These are phyloP conservation scores for Hemicordylus capensis DNA, from an alignment of 2,113 vertebrate genomes.

Conservation along the genomic window DNA sequence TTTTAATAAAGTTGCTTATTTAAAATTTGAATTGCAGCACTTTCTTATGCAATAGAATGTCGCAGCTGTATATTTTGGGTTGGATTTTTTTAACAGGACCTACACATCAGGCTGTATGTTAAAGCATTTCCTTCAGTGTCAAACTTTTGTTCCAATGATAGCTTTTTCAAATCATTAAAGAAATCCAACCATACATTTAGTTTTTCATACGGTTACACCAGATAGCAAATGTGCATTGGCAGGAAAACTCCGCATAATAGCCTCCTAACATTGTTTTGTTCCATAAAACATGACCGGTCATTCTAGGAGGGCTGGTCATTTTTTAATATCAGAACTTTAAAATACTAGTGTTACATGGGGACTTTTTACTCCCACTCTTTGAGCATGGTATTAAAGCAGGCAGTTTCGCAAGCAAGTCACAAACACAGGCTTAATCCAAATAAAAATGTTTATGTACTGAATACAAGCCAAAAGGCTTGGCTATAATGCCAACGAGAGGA, in stretches of 20 bases:
- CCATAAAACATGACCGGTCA: constrained; percentile 50
- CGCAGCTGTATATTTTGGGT: constrained; percentile 72
- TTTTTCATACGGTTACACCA: constrained; percentile 65
- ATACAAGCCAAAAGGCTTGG: no score
- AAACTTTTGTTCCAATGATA: constrained; percentile 65
- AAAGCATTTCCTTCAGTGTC: constrained; percentile 65
- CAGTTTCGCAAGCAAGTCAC: no score
- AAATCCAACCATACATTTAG: constrained; percentile 68
- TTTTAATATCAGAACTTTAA: neutral
- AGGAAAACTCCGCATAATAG: constrained; percentile 65
- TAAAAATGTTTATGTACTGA: no score
- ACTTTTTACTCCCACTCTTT: no score
- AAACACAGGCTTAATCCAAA: no score
- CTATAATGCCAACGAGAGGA: no score
- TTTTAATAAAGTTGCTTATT: constrained; percentile 79
- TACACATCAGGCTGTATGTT: constrained; percentile 58
- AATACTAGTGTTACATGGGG: no score
- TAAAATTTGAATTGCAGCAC: constrained; percentile 73
- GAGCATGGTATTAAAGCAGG: no score
- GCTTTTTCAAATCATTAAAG: constrained; percentile 67
- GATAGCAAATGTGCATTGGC: constrained; percentile 76
- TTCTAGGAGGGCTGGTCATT: constrained; percentile 8
- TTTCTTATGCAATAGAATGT: constrained; percentile 79
- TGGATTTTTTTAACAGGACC: constrained; percentile 64
- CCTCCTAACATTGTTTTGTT: constrained; percentile 64